These are phyloP conservation scores for Romanomermis culicivorax DNA, from an alignment of 2,888 invertebrate species.

Conservation along the genomic window DNA sequence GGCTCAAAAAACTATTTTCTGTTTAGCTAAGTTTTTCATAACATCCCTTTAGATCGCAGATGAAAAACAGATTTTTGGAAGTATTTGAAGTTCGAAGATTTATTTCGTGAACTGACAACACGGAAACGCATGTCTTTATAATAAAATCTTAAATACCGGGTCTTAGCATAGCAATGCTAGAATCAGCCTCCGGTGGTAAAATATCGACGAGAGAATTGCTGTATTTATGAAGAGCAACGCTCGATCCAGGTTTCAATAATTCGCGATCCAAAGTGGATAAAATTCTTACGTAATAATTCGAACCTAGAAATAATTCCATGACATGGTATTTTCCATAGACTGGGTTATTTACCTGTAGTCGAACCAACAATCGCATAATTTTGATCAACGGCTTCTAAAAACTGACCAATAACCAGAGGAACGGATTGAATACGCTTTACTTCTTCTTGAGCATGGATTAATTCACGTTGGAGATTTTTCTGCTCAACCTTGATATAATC, in stretches of 20 bases:
- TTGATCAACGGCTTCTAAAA: slow-evolving; percentile 95
- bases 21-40: no score
- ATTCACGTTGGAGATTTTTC: slow-evolving; percentile 90
- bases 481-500: slow-evolving; percentile 99
- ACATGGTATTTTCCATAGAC: slow-evolving; percentile 2
- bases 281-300: slow-evolving; percentile 95
- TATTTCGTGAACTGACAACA: no score
- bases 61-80: no score
- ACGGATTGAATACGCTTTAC: slow-evolving; percentile 94
- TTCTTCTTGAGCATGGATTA: slow-evolving; percentile 73
- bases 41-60: no score
- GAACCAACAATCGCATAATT: slow-evolving; percentile 98
- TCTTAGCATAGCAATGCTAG: slow-evolving; percentile 92
- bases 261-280: slow-evolving; percentile 93
- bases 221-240: slow-evolving; percentile 93
- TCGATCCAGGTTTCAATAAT: slow-evolving; percentile 84
- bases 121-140: no score
- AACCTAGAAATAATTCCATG: slow-evolving; percentile 40
- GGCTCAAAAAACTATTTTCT: no score
- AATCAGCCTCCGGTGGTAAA: slow-evolving; percentile 92
- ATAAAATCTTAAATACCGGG: no score
- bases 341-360: slow-evolving; percentile 45
- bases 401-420: slow-evolving; percentile 93
- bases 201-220: slow-evolving; percentile 99
- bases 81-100: no score